phyloP scores from a whole-genome alignment of 2,888 invertebrate genomes.

The Podotricha telesiphe region DNA sequence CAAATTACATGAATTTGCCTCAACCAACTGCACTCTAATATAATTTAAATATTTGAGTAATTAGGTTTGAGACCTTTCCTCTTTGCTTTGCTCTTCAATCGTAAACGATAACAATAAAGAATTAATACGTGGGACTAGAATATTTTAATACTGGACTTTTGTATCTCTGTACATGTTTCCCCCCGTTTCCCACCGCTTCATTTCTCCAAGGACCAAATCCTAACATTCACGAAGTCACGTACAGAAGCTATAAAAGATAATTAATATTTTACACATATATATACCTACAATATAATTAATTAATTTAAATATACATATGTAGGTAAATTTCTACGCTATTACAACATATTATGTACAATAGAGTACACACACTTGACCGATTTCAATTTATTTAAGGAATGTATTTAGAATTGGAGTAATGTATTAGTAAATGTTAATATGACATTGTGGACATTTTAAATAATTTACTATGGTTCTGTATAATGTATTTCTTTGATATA shows the following conservation, averaged over 20 bases:
- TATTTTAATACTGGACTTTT: no score
- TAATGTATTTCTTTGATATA: not conserved
- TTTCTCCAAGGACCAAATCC: not conserved
- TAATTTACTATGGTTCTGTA: conserved; percentile 14
- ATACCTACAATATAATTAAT: conserved; percentile 8
- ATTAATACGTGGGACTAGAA: no score
- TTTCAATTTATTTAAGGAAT: conserved; percentile 21
- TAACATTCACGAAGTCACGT: not conserved
- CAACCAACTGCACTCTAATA: no score
- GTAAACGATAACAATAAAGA: no score
- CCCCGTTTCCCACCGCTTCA: no score
- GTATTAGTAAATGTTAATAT: conserved; percentile 12
- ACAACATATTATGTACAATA: conserved; percentile 5
- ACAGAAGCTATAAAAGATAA: conserved; percentile 8
- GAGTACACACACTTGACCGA: conserved; percentile 8
- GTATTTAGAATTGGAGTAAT: conserved; percentile 22
- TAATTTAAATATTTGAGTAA: no score
- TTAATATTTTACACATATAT: conserved; percentile 6
- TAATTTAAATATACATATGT: conserved; percentile 15
- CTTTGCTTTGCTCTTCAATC: no score
- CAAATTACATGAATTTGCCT: no score
- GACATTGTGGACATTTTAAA: conserved; percentile 7
- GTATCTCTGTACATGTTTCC: no score
- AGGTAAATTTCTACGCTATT: conserved; percentile 4
- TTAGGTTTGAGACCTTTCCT: no score